Evolutionary conservation across 2,888 invertebrate genomes (phyloP).

Genomic region (Pycnomerus fuliginosus): DNA sequence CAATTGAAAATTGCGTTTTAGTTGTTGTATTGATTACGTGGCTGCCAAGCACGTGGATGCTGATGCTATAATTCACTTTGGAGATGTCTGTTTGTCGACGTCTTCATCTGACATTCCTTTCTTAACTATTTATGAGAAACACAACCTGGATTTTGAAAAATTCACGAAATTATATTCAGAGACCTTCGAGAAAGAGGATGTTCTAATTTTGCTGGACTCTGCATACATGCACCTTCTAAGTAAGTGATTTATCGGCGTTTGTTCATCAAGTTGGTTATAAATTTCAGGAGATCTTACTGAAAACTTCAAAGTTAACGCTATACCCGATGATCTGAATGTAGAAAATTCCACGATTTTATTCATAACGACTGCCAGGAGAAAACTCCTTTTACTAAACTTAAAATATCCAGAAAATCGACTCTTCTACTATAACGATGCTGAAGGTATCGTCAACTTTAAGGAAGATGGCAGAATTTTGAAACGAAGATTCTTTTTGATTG

Average conservation of each 20-base stretch:
- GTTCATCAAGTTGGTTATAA: no score
- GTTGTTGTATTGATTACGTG: slow-evolving; percentile 88
- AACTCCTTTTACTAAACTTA: no score
- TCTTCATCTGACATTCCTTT: slow-evolving; percentile 72
- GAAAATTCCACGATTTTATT: slow-evolving; percentile 9
- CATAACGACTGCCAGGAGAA: no score
- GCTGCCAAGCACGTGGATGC: slow-evolving; percentile 85
- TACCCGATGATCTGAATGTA: slow-evolving; percentile 3
- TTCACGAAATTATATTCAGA: slow-evolving; percentile 46
- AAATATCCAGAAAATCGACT: no score
- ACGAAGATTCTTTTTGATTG: slow-evolving; percentile 79
- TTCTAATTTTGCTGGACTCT: slow-evolving; percentile 68
- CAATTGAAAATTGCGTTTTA: slow-evolving; percentile 45
- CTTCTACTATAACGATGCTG: slow-evolving; percentile 56
- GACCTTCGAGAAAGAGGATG: slow-evolving; percentile 46
- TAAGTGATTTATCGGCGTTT: no score
- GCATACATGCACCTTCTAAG: slow-evolving; percentile 65
- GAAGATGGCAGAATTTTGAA: slow-evolving; percentile 66
- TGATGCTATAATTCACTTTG: slow-evolving; percentile 89
- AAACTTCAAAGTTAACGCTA: no score
- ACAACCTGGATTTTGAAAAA: slow-evolving; percentile 55
- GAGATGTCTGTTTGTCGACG: slow-evolving; percentile 81
- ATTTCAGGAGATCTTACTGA: no score
- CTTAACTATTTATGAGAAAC: slow-evolving; percentile 68
- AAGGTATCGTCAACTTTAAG: slow-evolving; percentile 41